phyloP scores from a whole-genome alignment of 2,797 vertebrate genomes.

The Argyrosomus regius region DNA sequence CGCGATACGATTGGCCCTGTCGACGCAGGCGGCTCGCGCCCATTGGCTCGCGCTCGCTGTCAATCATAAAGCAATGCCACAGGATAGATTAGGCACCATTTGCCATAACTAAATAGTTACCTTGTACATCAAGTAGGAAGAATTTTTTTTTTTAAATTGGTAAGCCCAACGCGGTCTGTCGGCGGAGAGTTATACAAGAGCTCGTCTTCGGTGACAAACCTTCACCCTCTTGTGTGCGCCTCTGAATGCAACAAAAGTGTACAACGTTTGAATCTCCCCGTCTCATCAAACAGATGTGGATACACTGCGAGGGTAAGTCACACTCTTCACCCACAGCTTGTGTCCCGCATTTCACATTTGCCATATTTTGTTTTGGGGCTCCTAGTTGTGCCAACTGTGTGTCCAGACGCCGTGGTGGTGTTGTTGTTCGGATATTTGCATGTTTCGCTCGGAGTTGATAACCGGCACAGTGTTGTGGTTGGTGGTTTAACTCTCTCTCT shows the following conservation, averaged over 20 bases:
- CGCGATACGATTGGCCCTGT: constrained; percentile 73
- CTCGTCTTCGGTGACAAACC: background rate
- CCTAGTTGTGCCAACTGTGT: constrained; percentile 51
- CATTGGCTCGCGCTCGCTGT: constrained; percentile 77
- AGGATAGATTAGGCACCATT: constrained; percentile 87
- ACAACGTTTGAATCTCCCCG: constrained; percentile 54
- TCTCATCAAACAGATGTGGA: constrained; percentile 84
- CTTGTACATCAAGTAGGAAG: constrained; percentile 76
- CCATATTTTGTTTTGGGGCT: constrained; percentile 41
- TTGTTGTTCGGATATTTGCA: background rate
- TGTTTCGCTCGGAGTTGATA: constrained; percentile 48
- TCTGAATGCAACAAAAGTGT: constrained; percentile 54
- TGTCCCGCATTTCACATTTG: constrained; percentile 53
- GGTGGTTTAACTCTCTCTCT: constrained; percentile 30
- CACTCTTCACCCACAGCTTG: constrained; percentile 65
- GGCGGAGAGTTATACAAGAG: constrained; percentile 36
- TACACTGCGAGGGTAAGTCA: constrained; percentile 83
- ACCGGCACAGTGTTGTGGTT: constrained; percentile 20
- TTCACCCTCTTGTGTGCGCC: background rate
- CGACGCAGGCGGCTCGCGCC: background rate
- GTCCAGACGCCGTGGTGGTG: constrained; percentile 9
- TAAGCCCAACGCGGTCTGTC: constrained; percentile 55
- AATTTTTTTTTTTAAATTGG: constrained; percentile 63
- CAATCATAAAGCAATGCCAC: constrained; percentile 80
- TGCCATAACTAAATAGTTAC: constrained; percentile 88